phyloP scores from a whole-genome alignment of 1,140 invertebrate species.

The Micrasema minimum region DNA sequence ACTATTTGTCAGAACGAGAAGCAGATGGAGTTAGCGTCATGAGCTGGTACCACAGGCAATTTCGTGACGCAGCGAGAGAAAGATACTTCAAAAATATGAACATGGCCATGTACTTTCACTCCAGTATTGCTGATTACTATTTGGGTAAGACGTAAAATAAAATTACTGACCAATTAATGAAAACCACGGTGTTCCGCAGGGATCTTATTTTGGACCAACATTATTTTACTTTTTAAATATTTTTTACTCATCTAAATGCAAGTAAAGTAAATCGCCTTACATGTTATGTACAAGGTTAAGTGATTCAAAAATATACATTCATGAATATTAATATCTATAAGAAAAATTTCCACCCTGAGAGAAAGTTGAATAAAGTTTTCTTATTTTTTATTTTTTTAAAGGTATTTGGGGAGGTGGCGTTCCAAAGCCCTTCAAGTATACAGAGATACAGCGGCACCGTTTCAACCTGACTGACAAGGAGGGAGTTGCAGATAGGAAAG shows the following conservation, averaged over 20 bases:
- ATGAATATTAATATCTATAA: too few species aligned
- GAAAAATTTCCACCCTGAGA: too few species aligned
- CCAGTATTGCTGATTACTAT: conserved; percentile 97
- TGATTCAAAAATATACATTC: too few species aligned
- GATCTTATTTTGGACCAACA: too few species aligned
- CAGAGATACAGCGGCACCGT: conserved; percentile 92
- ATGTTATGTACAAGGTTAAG: too few species aligned
- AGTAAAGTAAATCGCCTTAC: too few species aligned
- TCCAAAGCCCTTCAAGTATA: conserved; percentile 96
- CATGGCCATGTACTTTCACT: conserved; percentile 96
- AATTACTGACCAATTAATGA: too few species aligned
- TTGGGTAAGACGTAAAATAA: conserved; percentile 74
- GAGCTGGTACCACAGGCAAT: conserved; percentile 98
- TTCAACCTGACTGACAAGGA: conserved; percentile 91
- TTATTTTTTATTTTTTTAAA: too few species aligned
- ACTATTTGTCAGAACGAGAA: conserved; percentile 95
- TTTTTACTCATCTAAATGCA: too few species aligned
- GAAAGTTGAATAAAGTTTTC: too few species aligned
- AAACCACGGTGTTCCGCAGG: too few species aligned
- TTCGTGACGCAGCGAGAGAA: conserved; percentile 91
- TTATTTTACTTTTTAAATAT: too few species aligned
- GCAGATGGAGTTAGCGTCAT: conserved; percentile 97
- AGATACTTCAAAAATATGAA: conserved; percentile 98
- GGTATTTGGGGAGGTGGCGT: conserved; percentile 93
- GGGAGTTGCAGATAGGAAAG: conserved; percentile 94